These are phyloP conservation scores for Clarias batrachus DNA, from an alignment of 2,113 vertebrate species.

Conservation along the genomic window DNA sequence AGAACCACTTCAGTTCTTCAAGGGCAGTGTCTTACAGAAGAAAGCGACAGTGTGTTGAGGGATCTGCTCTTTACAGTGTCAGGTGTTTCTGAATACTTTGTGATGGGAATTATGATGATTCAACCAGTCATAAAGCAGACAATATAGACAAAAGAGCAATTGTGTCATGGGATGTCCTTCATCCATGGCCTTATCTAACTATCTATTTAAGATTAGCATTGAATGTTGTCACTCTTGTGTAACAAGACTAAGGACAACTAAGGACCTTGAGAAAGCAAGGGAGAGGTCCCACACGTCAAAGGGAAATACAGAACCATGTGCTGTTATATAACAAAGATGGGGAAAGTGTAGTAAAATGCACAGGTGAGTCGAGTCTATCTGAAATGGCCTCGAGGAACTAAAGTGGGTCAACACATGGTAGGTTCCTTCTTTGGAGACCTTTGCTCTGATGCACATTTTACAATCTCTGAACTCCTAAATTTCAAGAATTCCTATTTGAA, in stretches of 20 bases:
- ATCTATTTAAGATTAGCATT: conserved; percentile 1
- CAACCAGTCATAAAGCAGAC: not conserved
- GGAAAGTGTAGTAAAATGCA: not conserved
- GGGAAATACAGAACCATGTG: conserved; percentile 7
- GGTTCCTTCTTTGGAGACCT: not conserved
- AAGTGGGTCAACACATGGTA: not conserved
- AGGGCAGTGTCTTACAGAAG: not conserved
- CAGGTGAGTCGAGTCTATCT: not conserved
- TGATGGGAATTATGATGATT: not conserved
- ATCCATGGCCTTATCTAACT: not conserved
- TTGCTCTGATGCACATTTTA: not conserved
- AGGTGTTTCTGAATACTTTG: not conserved
- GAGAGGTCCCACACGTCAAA: not conserved
- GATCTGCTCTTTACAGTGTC: not conserved
- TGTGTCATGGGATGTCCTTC: not conserved
- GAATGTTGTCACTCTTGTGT: not conserved
- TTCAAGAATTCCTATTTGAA: not conserved
- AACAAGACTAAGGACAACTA: conserved; percentile 5
- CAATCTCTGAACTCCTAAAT: not conserved
- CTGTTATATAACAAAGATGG: conserved; percentile 13
- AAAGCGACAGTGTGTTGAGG: not conserved
- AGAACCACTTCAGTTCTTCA: not conserved
- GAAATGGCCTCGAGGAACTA: not conserved
- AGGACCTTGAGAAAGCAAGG: conserved; percentile 1
- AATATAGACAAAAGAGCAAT: conserved; percentile 3